phyloP scores from a whole-genome alignment of 1,140 invertebrate genomes.

The Agrilus planipennis region DNA sequence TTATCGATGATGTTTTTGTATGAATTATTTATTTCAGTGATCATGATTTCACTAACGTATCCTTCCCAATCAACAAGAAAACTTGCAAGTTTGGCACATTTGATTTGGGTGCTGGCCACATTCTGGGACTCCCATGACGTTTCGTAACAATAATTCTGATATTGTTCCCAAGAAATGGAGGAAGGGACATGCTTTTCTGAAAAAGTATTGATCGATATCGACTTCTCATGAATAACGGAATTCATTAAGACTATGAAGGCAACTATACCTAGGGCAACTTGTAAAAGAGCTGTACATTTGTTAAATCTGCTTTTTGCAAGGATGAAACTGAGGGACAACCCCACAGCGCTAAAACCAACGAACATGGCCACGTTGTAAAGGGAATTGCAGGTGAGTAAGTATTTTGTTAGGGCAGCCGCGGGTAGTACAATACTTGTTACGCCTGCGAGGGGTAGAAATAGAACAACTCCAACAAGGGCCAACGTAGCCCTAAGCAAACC shows the following conservation, averaged over 20 bases:
- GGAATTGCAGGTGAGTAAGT: slow-evolving; percentile 50
- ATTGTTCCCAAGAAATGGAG: slow-evolving; percentile 43
- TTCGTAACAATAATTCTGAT: slow-evolving; percentile 56
- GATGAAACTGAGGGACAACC: slow-evolving; percentile 49
- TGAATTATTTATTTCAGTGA: slow-evolving; percentile 49
- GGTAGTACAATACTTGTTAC: slow-evolving; percentile 60
- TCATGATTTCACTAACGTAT: slow-evolving; percentile 50
- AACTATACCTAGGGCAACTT: slow-evolving; percentile 32
- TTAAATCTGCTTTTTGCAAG: slow-evolving; percentile 41
- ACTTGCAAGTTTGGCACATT: slow-evolving; percentile 54
- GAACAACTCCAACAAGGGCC: slow-evolving; percentile 59
- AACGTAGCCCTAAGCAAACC: slow-evolving; percentile 63
- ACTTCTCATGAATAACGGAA: slow-evolving; percentile 14
- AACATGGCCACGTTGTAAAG: slow-evolving; percentile 46
- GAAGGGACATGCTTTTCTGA: slow-evolving; percentile 2
- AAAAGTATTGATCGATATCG: not conserved
- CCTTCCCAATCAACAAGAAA: slow-evolving; percentile 58
- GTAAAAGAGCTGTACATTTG: slow-evolving; percentile 47
- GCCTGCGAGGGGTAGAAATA: slow-evolving; percentile 66
- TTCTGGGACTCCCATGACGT: slow-evolving; percentile 54
- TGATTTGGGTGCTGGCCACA: slow-evolving; percentile 50
- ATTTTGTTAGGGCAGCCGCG: slow-evolving; percentile 56
- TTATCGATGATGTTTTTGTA: slow-evolving; percentile 44
- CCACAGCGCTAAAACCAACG: slow-evolving; percentile 39
- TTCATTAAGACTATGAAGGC: slow-evolving; percentile 24